Conservation (phyloP, 2,113 vertebrate genomes). For the Phrynosoma platyrhinos region DNA sequence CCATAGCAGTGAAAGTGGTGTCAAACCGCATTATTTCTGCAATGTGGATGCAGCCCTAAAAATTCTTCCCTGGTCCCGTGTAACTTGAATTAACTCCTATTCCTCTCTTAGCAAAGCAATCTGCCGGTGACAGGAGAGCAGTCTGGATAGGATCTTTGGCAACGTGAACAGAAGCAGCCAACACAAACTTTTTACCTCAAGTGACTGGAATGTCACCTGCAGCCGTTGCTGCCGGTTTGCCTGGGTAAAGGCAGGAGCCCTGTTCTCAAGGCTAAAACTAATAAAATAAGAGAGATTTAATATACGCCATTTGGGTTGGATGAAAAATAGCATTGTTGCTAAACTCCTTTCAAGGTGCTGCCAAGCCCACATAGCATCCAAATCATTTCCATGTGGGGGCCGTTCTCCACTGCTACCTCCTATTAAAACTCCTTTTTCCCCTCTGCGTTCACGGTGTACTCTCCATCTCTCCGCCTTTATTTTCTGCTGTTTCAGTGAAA, state of each 20-base stretch:
- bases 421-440: conserved; percentile 32
- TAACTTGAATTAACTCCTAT: background rate
- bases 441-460: conserved; percentile 25
- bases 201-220: background rate
- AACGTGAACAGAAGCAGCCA: background rate
- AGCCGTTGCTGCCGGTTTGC: background rate
- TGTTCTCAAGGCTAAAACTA: background rate
- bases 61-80: no score
- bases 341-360: background rate
- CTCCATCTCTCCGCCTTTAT: background rate
- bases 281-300: background rate
- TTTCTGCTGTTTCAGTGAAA: conserved; percentile 60
- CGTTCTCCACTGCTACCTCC: background rate
- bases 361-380: conserved; percentile 21
- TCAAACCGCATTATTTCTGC: no score
- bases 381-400: background rate
- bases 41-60: no score
- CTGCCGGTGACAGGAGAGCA: background rate
- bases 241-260: background rate
- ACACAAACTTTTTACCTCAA: background rate
- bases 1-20: no score
- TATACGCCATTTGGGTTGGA: background rate
- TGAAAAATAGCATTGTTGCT: background rate
- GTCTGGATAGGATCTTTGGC: background rate
- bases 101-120: background rate